Percentiles rank a stretch among this genome's conserved stretches.
These are phyloP conservation scores for Megamerina dolium DNA, from an alignment of 2,888 invertebrate genomes.

Conservation along the genomic window DNA sequence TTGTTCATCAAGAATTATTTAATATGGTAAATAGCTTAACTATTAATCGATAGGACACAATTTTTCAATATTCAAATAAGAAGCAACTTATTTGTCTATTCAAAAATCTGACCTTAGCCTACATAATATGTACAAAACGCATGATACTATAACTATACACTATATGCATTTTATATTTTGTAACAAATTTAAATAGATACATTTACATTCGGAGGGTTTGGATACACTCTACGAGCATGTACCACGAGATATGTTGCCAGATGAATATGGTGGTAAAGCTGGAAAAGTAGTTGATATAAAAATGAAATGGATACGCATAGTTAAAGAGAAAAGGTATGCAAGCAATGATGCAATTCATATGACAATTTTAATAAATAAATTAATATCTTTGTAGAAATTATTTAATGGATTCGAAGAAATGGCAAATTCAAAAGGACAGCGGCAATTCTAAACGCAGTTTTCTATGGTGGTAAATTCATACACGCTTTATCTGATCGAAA, in stretches of 20 bases:
- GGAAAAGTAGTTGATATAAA: constrained; percentile 34
- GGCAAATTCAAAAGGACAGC: constrained; percentile 57
- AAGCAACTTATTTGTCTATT: too few species aligned
- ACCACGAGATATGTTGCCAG: constrained; percentile 53
- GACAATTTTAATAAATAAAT: too few species aligned
- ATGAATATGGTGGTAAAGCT: constrained; percentile 20
- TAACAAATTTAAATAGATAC: constrained; percentile 47
- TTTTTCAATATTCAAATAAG: too few species aligned
- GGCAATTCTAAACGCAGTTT: too few species aligned
- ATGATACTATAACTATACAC: too few species aligned
- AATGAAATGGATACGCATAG: constrained; percentile 50
- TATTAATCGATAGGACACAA: too few species aligned
- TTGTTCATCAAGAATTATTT: constrained; percentile 42
- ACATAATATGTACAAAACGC: too few species aligned
- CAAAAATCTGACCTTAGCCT: too few species aligned
- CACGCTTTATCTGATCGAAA: too few species aligned
- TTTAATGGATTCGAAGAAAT: constrained; percentile 55
- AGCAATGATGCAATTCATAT: background rate
- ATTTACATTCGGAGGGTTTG: constrained; percentile 53
- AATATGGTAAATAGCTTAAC: too few species aligned
- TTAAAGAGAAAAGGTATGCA: constrained; percentile 29
- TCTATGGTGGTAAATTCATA: too few species aligned
- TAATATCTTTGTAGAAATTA: constrained; percentile 52
- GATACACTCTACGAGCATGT: constrained; percentile 56
- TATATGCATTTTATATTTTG: background rate